Evolutionary conservation across 2,113 vertebrate species (phyloP), one percentile per base, ranked within the genome.

Genomic region (Prunella fulvescens): DNA sequence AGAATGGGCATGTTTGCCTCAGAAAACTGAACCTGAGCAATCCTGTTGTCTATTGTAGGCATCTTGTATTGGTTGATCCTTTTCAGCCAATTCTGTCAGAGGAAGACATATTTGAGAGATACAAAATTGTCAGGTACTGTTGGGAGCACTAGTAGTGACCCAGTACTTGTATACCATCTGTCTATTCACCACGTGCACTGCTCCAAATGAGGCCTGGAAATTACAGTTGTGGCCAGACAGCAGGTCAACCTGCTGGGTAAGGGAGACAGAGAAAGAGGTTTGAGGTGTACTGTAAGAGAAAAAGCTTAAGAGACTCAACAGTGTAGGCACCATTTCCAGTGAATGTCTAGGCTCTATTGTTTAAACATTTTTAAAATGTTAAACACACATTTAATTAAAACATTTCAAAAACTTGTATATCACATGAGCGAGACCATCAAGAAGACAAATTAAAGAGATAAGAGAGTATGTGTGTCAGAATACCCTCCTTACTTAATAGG

Each of bases 381-480:
- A 44, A 94, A 58, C 18, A 40, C 6, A 7, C 45, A 15, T 69
- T 77, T 73, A 45, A 42, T 40, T 22, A 31, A 81, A 54, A 24
- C 12, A 15, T 62, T 85, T 72, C 7, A 5, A 33, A 73, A 57
- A 35, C 10, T 28, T 7, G 5, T 57, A 22, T 92, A n/a, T 57
- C 24, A 40, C 11, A 20, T 0, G 1, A 85, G 17, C 0, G 3
- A 37, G 31, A 28, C 50, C 33, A 6, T 37, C 16, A 66, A 69
- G n/a, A 81, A 70, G 29, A 35, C 18, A 37, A 29, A 12, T 65
- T 70, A 42, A 25, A 31, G 8, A 64, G 24, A 12, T n/a, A 29
- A 60, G 28, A 50, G 28, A 37, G 6, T 45, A 19, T 39, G 24
- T 33, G 10, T 85, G n/a, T 85, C 25, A 31, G 9, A 61, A 5